Conservation (phyloP, 2,113 vertebrate genomes). For the Bambusicola thoracicus region DNA sequence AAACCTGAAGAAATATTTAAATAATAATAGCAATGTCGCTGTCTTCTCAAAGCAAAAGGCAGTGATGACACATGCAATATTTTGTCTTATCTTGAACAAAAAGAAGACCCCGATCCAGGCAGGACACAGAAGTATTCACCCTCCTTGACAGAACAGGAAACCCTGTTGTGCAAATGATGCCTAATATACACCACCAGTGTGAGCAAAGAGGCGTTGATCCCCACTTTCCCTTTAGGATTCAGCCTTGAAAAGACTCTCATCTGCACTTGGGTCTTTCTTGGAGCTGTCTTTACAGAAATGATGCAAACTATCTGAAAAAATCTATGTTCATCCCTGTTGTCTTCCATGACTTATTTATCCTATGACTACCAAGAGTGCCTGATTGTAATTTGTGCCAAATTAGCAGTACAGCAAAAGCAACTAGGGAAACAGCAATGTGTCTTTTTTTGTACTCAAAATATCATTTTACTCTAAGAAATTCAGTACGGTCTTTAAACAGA, state of each 20-base stretch:
- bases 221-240: not conserved
- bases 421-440: accelerated
- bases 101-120: not conserved
- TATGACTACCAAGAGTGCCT: not conserved
- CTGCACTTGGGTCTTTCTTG: not conserved
- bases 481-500: not conserved
- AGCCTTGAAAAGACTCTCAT: not conserved
- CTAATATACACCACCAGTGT: not conserved
- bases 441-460: not conserved
- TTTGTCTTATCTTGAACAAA: not conserved
- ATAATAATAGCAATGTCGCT: not conserved
- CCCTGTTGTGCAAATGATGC: not conserved
- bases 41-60: not conserved
- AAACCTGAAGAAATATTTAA: constrained; percentile 78
- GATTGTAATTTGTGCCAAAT: not conserved
- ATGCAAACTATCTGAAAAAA: not conserved
- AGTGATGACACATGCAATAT: not conserved
- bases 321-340: accelerated
- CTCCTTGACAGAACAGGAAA: not conserved
- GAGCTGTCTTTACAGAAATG: not conserved
- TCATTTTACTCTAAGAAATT: not conserved
- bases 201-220: accelerated
- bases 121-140: not conserved
- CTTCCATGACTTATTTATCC: not conserved
- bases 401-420: not conserved